Evolutionary conservation across 2,113 vertebrate genomes (phyloP).

Genomic region (Toxotes chatareus): DNA sequence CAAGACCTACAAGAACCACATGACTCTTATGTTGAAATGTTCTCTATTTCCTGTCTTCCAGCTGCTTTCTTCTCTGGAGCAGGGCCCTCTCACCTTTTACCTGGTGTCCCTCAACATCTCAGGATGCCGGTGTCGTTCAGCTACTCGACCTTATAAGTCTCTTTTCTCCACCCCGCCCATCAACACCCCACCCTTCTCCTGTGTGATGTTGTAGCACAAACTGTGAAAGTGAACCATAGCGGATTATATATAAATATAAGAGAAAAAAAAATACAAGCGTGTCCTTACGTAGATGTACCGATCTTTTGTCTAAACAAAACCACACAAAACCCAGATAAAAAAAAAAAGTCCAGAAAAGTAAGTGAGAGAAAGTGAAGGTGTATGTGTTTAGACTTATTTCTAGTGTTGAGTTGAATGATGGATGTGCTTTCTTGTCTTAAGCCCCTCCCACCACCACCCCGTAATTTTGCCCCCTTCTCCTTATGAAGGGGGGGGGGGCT

Average conservation of each 20-base stretch:
- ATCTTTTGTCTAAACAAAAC: slow-evolving; percentile 87
- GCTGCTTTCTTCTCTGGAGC: slow-evolving; percentile 70
- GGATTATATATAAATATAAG: slow-evolving; percentile 60
- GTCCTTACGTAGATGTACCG: slow-evolving; percentile 93
- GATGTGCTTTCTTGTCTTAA: slow-evolving; percentile 89
- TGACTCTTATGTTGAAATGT: slow-evolving; percentile 15
- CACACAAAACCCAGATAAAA: slow-evolving; percentile 70
- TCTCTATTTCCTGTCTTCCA: slow-evolving; percentile 47
- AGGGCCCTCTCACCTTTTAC: slow-evolving; percentile 74
- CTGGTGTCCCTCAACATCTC: slow-evolving; percentile 86
- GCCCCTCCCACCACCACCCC: slow-evolving; percentile 82
- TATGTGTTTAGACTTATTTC: slow-evolving; percentile 88
- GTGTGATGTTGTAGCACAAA: slow-evolving; percentile 95
- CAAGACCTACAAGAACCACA: background rate
- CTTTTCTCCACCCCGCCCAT: slow-evolving; percentile 81
- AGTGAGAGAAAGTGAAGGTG: slow-evolving; percentile 62
- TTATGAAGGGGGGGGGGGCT: slow-evolving; percentile 53
- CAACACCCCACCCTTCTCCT: slow-evolving; percentile 79
- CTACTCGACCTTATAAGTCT: slow-evolving; percentile 84
- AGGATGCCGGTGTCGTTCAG: slow-evolving; percentile 86
- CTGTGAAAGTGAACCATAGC: slow-evolving; percentile 96
- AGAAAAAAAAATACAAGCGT: slow-evolving; percentile 74
- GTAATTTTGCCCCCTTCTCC: slow-evolving; percentile 29
- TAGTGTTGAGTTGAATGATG: slow-evolving; percentile 90
- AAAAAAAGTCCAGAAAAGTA: slow-evolving; percentile 67